phyloP scores from a whole-genome alignment of 2,888 invertebrate species.

The Trichopria drosophilae region DNA sequence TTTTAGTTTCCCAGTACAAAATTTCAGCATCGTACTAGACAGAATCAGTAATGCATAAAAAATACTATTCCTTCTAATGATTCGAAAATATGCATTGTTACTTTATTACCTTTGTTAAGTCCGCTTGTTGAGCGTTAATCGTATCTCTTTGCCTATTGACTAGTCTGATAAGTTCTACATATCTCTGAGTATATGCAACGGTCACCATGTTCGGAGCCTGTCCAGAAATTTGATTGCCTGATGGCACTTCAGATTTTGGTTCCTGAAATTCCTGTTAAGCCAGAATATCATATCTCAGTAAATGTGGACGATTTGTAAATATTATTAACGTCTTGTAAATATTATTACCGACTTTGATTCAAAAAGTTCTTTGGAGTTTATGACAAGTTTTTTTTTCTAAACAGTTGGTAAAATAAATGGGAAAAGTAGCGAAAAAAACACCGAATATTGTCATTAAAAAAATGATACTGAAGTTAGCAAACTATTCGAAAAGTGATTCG shows the following conservation, averaged over 20 bases:
- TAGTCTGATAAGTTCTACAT: constrained; percentile 76
- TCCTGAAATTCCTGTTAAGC: constrained; percentile 52
- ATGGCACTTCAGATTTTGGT: constrained; percentile 48
- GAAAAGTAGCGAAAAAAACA: no score
- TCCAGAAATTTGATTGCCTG: constrained; percentile 47
- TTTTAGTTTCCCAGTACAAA: constrained; percentile 85
- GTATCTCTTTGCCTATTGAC: constrained; percentile 92
- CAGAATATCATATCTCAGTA: background rate
- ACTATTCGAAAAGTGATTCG: no score
- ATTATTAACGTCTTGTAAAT: no score
- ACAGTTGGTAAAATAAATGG: no score
- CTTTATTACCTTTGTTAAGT: constrained; percentile 77
- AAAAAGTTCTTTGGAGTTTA: no score
- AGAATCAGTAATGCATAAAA: constrained; percentile 6
- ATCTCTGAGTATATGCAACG: constrained; percentile 56
- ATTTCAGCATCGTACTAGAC: constrained; percentile 86
- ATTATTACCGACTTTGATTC: no score
- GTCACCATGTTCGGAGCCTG: constrained; percentile 54
- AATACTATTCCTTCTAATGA: background rate
- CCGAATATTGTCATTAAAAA: no score
- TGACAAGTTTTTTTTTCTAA: no score
- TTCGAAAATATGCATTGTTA: background rate
- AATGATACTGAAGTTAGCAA: no score
- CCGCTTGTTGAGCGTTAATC: constrained; percentile 84
- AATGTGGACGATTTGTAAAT: no score